Conservation (phyloP, 1,140 invertebrate genomes). For the Euwallacea fornicatus region DNA sequence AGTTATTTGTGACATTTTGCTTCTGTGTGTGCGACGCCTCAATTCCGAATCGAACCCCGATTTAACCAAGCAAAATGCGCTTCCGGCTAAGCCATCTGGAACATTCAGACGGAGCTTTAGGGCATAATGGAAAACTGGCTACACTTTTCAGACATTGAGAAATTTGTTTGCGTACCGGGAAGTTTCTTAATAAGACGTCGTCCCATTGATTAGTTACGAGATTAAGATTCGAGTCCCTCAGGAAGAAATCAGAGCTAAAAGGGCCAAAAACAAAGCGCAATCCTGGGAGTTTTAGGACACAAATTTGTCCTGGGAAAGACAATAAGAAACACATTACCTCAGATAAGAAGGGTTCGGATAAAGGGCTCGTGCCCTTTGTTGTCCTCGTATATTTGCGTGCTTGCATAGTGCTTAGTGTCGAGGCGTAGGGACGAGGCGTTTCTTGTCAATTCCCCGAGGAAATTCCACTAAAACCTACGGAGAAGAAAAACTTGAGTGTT, state of each 20-base stretch:
- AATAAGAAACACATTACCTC: too few relatives aligned
- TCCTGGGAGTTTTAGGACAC: too few relatives aligned
- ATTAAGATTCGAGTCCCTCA: too few relatives aligned
- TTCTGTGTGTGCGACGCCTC: neutral
- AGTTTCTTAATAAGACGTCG: conserved; percentile 2
- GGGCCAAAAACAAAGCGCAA: too few relatives aligned
- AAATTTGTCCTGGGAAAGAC: too few relatives aligned
- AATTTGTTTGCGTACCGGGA: neutral
- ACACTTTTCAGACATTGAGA: neutral
- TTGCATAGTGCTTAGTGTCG: neutral
- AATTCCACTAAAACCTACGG: neutral
- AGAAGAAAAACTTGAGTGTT: too few relatives aligned
- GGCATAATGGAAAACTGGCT: conserved; percentile 2
- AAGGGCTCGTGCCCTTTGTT: too few relatives aligned
- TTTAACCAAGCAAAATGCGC: neutral
- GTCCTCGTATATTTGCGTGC: neutral
- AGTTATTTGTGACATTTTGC: neutral
- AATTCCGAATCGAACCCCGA: neutral
- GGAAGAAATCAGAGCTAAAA: too few relatives aligned
- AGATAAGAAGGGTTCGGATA: too few relatives aligned
- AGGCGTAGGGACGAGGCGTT: neutral
- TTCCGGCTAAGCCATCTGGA: conserved; percentile 1
- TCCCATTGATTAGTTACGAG: neutral
- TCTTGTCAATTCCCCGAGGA: neutral
- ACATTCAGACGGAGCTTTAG: neutral